Conservation (phyloP, 37 sponge, comb jelly and placozoan species). For the Eunapius fragilis region DNA sequence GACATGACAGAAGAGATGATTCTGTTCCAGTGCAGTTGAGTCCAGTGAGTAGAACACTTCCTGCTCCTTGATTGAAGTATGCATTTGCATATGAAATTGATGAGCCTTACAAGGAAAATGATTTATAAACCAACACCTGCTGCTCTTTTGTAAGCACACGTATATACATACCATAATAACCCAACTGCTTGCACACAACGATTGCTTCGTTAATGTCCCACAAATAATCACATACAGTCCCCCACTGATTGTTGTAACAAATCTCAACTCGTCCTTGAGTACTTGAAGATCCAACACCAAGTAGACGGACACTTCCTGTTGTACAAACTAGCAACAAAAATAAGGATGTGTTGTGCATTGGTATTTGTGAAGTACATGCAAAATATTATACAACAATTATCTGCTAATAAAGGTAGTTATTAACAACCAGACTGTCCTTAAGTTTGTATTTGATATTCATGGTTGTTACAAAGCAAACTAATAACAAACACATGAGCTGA, state of each 20-base stretch:
- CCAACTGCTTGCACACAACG: slow-evolving; percentile 39
- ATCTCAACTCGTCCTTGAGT: slow-evolving; percentile 30
- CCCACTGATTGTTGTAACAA: slow-evolving; percentile 34
- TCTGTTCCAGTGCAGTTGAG: slow-evolving; percentile 8
- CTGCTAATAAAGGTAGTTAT: too few relatives aligned
- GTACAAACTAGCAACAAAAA: too few relatives aligned
- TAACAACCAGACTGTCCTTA: too few relatives aligned
- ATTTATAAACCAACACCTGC: too few relatives aligned
- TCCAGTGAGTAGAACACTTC: not conserved
- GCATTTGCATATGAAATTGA: not conserved
- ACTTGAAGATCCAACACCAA: not conserved
- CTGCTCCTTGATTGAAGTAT: slow-evolving; percentile 18
- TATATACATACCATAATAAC: not conserved
- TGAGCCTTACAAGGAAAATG: too few relatives aligned
- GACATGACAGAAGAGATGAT: not conserved
- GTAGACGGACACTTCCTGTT: slow-evolving; percentile 22
- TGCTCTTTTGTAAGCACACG: too few relatives aligned
- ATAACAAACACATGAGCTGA: too few relatives aligned
- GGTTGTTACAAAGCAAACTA: too few relatives aligned
- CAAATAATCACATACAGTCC: slow-evolving; percentile 29
- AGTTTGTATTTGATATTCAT: too few relatives aligned
- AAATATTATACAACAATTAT: too few relatives aligned
- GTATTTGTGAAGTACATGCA: not conserved
- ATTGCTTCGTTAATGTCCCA: slow-evolving; percentile 19
- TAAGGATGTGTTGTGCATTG: not conserved